Conservation (phyloP, 2,113 vertebrate species). For the Catharus bicknelli region DNA sequence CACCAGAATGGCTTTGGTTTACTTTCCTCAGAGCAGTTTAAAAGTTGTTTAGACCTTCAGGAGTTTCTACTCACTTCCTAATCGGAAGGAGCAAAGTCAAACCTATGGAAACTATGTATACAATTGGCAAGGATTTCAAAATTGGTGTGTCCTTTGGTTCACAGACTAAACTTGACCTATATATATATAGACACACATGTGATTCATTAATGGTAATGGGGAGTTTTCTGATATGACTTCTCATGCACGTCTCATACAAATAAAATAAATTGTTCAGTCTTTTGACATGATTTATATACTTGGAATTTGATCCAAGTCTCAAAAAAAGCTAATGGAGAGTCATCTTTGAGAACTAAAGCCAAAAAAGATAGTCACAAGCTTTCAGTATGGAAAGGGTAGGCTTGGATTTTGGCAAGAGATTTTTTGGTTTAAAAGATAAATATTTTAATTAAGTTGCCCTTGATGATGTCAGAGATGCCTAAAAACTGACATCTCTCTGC, state of each 20-base stretch:
- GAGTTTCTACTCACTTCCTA: background rate
- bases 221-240: slow-evolving; percentile 10
- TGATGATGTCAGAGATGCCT: slow-evolving; percentile 5
- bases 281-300: slow-evolving; percentile 27
- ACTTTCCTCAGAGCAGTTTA: background rate
- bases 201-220: slow-evolving; percentile 3
- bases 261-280: background rate
- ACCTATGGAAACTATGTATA: background rate
- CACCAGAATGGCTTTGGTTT: background rate
- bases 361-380: background rate
- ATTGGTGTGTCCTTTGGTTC: background rate
- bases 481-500: slow-evolving; percentile 11
- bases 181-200: background rate
- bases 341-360: background rate
- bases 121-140: background rate
- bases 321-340: background rate
- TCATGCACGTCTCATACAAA: slow-evolving; percentile 44
- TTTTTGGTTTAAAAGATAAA: slow-evolving; percentile 8
- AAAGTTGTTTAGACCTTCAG: slow-evolving; percentile 1
- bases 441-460: slow-evolving; percentile 14
- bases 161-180: background rate
- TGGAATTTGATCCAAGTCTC: slow-evolving; percentile 18
- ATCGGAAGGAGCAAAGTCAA: background rate
- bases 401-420: background rate
- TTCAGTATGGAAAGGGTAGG: background rate